Conservation (phyloP, 2,797 vertebrate species). For the Macropus fuliginosus region DNA sequence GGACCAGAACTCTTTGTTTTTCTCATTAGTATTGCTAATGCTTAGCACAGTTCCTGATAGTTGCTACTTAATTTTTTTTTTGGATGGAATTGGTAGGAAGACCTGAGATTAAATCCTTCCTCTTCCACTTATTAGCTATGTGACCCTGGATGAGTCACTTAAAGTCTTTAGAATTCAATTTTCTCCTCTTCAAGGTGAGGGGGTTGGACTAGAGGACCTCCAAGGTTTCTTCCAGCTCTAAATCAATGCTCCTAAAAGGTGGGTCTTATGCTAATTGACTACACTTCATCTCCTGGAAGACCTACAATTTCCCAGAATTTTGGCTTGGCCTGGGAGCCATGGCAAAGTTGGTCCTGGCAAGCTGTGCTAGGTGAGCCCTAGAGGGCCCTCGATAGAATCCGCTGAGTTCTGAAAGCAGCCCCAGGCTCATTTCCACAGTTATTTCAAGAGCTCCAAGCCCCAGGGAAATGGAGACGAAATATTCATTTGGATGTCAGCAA, state of each 20-base stretch:
- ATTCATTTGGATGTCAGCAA: slow-evolving; percentile 6
- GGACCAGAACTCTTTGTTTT: not conserved
- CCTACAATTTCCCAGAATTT: not conserved
- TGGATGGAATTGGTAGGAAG: not conserved
- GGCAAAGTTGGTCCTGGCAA: not conserved
- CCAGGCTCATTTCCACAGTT: not conserved
- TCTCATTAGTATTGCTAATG: not conserved
- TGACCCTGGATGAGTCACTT: not conserved
- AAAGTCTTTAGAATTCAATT: not conserved
- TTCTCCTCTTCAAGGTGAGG: not conserved
- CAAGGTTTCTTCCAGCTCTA: not conserved
- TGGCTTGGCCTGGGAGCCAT: not conserved
- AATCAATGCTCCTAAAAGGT: not conserved
- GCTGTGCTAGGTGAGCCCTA: not conserved
- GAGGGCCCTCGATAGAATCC: not conserved
- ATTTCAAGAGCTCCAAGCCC: not conserved
- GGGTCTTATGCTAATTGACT: not conserved
- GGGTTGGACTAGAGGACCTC: not conserved
- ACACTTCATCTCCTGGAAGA: not conserved
- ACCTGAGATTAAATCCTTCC: not conserved
- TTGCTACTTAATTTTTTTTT: not conserved
- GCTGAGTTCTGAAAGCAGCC: not conserved
- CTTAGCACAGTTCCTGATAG: not conserved
- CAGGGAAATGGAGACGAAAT: not conserved
- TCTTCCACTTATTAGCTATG: not conserved